Evolutionary conservation across 2,113 vertebrate genomes (phyloP).

Genomic region (Gasterosteus aculeatus): DNA sequence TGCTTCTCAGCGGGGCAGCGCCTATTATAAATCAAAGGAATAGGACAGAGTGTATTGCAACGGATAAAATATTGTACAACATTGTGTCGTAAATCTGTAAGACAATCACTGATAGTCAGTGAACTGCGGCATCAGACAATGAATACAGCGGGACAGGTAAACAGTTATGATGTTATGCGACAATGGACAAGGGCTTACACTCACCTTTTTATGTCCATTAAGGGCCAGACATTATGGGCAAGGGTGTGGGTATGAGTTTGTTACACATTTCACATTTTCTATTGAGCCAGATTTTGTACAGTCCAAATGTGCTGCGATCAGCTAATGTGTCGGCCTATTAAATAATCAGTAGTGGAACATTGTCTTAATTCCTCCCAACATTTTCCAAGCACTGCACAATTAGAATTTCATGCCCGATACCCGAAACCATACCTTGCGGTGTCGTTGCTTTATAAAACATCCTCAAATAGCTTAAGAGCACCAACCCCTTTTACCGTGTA

Average conservation of each 20-base stretch:
- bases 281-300: constrained; percentile 32
- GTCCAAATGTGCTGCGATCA: constrained; percentile 57
- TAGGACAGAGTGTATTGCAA: constrained; percentile 53
- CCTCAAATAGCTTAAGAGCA: constrained; percentile 70
- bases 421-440: constrained; percentile 66
- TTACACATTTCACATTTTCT: constrained; percentile 30
- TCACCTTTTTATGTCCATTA: constrained; percentile 27
- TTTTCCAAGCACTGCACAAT: constrained; percentile 54
- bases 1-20: constrained; percentile 43
- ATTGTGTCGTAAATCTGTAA: constrained; percentile 62
- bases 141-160: constrained; percentile 46
- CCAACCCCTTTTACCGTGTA: constrained; percentile 54
- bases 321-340: constrained; percentile 54
- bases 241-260: constrained; percentile 13
- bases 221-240: constrained; percentile 11
- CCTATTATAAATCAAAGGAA: constrained; percentile 71
- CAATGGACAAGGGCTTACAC: constrained; percentile 38
- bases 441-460: constrained; percentile 67
- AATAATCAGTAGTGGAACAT: constrained; percentile 60
- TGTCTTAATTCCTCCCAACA: constrained; percentile 58
- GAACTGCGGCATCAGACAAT: constrained; percentile 55
- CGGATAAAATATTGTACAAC: constrained; percentile 67
- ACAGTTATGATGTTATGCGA: constrained; percentile 47
- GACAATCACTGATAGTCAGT: constrained; percentile 65
- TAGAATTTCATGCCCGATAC: constrained; percentile 46